Conservation (phyloP, 1,140 invertebrate species). For the Homarus americanus region DNA sequence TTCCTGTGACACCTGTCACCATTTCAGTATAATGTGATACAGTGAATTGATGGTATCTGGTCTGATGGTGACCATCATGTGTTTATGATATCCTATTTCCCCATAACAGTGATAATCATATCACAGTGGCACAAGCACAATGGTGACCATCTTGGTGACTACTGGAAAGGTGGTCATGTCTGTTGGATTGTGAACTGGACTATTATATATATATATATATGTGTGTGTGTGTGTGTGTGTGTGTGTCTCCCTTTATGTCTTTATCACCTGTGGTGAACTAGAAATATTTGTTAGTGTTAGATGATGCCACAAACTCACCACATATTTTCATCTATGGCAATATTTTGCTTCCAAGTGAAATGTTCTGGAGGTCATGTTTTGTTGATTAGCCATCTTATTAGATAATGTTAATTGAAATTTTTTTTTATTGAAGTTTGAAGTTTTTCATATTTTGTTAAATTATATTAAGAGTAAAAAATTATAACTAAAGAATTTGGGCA, state of each 20-base stretch:
- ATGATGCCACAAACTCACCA: not conserved
- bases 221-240: constrained; percentile 47
- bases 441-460: too few species aligned
- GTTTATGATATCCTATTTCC: not conserved
- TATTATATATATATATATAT: constrained; percentile 37
- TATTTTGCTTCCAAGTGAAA: constrained; percentile 38
- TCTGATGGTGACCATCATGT: constrained; percentile 17
- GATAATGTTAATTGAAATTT: not conserved
- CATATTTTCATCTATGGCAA: constrained; percentile 27
- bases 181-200: constrained; percentile 33
- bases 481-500: not conserved
- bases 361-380: constrained; percentile 29
- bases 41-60: constrained; percentile 8
- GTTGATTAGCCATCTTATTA: not conserved
- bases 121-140: constrained; percentile 17
- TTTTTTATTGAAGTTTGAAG: not conserved
- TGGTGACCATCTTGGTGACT: constrained; percentile 20
- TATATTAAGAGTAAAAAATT: too few species aligned
- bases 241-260: constrained; percentile 22
- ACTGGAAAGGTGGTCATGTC: constrained; percentile 25
- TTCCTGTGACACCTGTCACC: constrained; percentile 15
- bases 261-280: constrained; percentile 33
- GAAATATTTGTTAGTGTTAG: constrained; percentile 39
- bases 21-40: constrained; percentile 18
- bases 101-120: constrained; percentile 33